Base-by-base conservation (phyloP, 2,113 vertebrate genomes). In the Onychostruthus taczanowskii region DNA sequence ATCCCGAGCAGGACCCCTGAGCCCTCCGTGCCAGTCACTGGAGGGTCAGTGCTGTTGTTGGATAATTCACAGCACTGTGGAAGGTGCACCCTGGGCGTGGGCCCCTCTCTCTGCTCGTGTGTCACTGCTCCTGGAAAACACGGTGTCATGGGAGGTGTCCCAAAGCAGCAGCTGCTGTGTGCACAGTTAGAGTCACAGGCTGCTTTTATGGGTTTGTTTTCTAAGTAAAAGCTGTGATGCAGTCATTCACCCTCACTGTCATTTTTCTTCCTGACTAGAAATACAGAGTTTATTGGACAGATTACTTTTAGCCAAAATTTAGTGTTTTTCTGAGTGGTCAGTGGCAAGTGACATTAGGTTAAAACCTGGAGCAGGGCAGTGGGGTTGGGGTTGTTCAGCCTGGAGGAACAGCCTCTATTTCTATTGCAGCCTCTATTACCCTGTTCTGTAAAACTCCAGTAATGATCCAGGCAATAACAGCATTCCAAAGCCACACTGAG, bases 141-240 rank as follows among this genome's bases (percentile, higher is more conserved):
- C 1, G 0, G 7, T 27, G 64, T 39, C 2, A 0, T 3, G n/a
- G n/a, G 31, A 8, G 2, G 7, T 47, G 41, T 61, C 55, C n/a
- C 72, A 21, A 28, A 47, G n/a, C 31, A n/a, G 49, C 20, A 20
- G 67, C 52, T 64, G 63, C 10, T 43, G 24, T 26, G 47, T 17
- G 56, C 23, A 3, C 16, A 2, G 0, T 46, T 16, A 5, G 47
- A 16, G 63, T 31, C 53, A 23, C 18, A 11, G 46, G 44, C 30
- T 47, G 4, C 20, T 62, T 52, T 22, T 33, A 0, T 26, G 56
- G 10, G 5, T 23, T 46, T 67, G 10, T 44, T 67, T 58, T 16
- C 12, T 5, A 8, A 53, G 53, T 22, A 11, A 64, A 62, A 75
- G 11, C 10, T 55, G 8, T 16, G 13, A 50, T 52, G 64, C 3